Evolutionary conservation across 2,888 invertebrate species (phyloP), one percentile per base, ranked within the genome.

Genomic region (Drosophila testacea): DNA sequence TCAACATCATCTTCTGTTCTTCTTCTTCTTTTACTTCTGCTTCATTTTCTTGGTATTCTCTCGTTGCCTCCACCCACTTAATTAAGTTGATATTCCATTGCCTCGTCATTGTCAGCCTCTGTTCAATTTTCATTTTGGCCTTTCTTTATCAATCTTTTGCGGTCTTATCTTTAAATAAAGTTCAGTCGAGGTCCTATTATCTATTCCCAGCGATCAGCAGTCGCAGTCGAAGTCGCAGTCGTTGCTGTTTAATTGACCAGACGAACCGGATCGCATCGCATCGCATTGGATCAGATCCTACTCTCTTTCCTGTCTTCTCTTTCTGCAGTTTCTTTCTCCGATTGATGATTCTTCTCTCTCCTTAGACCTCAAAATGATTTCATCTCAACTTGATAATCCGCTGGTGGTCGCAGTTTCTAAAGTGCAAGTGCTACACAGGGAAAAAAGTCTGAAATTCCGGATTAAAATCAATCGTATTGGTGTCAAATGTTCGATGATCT

Each of bases 151-250:
- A 91, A 88, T 90, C 88, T 88, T 55, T 81, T 80, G 78, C 72
- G 73, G 76, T 78, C 91, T 91, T 91, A 91, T 91, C 91, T 88
- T 73, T 77, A 71, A 77, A 81, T 87, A 90, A 84, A 91, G 91
- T 90, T 91, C 91, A 91, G 79, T 69, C 73, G 83, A 84, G 91
- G 90, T 91, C 85, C 79, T 83, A 81, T 87, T 91, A 91, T 91
- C 91, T 85, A 85, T 90, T 80, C 79, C 79, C 77, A 79, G 87
- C 90, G 91, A 91, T 91, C 90, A 84, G 87, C 73, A 63, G 47
- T 47, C 52, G 56, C 44, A 6, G 6, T 32, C 32, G 32, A 22
- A 22, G 34, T 34, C 56, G 50, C 57, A 60, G 52, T 65, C 79
- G 61, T 72, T 52, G 57, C 52, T 55, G 74, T 80, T 83, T 85